phyloP scores from a whole-genome alignment of 1,140 invertebrate genomes.

The Venturia canescens region DNA sequence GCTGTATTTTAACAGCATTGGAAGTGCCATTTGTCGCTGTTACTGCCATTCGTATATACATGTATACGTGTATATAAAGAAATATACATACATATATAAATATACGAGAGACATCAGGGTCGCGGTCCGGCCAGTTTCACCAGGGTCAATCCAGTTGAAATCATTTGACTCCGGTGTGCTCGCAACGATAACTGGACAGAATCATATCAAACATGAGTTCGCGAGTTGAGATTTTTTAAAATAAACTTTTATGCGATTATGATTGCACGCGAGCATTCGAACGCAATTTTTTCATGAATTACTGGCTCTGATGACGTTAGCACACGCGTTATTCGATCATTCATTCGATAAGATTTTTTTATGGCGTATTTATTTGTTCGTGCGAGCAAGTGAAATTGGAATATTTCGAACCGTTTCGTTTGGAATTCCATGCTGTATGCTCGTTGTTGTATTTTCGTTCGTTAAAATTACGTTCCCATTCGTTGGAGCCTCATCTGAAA shows the following conservation, averaged over 20 bases:
- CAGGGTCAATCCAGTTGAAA: constrained; percentile 64
- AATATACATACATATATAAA: constrained; percentile 1
- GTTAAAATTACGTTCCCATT: no score
- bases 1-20: constrained; percentile 36
- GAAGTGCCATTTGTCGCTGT: constrained; percentile 28
- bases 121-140: constrained; percentile 42
- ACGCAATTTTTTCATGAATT: neutral
- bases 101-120: constrained; percentile 52
- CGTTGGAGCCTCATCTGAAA: no score
- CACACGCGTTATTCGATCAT: neutral
- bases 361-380: no score
- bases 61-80: neutral
- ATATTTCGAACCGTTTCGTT: no score
- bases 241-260: constrained; percentile 5
- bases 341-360: neutral
- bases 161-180: constrained; percentile 55
- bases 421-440: no score
- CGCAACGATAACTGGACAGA: constrained; percentile 12
- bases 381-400: no score
- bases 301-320: neutral
- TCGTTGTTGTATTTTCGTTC: no score
- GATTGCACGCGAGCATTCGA: neutral
- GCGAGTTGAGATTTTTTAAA: constrained; percentile 4
- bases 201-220: constrained; percentile 6
- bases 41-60: neutral